Evolutionary conservation across 2,888 invertebrate species (phyloP).

Genomic region (Yponomeuta evonymella): DNA sequence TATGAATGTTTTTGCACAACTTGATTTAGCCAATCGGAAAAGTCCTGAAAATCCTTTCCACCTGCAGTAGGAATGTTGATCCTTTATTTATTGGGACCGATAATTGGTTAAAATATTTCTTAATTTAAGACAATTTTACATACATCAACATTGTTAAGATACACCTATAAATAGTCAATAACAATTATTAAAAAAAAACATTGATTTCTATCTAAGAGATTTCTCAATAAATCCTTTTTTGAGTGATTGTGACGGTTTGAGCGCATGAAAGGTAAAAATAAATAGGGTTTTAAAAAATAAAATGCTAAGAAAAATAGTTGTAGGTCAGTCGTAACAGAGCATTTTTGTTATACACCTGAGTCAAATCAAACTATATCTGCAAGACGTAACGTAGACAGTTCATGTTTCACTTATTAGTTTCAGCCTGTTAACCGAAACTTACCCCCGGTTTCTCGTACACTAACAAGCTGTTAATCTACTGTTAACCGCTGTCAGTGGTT

Average conservation of each 20-base stretch:
- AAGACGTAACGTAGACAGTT: not conserved
- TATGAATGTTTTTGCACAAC: not conserved
- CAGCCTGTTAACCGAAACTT: no score
- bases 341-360: not conserved
- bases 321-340: not conserved
- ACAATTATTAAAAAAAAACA: constrained; percentile 15
- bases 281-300: no score
- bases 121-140: constrained; percentile 11
- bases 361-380: not conserved
- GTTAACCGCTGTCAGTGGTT: no score
- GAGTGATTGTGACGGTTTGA: not conserved
- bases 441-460: no score
- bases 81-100: not conserved
- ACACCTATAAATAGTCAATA: constrained; percentile 14
- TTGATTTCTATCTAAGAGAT: constrained; percentile 15
- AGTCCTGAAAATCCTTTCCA: not conserved
- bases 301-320: not conserved
- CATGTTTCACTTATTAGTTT: no score
- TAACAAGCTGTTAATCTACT: no score
- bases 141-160: constrained; percentile 14
- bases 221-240: not conserved
- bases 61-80: constrained; percentile 6
- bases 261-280: not conserved
- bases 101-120: not conserved
- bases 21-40: not conserved